A percentile compares a stretch with the other conserved stretches of the same genome.
phyloP scores from a whole-genome alignment of 2,888 invertebrate species.

The Xestobium rufovillosum region DNA sequence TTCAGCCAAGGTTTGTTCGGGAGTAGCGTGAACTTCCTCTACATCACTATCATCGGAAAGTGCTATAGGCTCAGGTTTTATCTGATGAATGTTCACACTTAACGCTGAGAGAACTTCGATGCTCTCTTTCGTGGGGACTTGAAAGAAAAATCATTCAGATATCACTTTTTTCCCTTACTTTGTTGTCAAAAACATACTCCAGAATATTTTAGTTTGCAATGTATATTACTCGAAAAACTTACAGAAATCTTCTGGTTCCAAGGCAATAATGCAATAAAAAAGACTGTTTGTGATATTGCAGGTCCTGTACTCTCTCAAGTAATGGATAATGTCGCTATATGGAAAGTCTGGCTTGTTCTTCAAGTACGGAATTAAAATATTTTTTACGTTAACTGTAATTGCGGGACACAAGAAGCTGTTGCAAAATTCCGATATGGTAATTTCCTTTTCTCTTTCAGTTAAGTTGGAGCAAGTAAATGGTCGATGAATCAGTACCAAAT shows the following conservation, averaged over 20 bases:
- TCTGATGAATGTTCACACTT: conserved; percentile 38
- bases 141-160: conserved; percentile 27
- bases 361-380: conserved; percentile 64
- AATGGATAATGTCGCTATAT: conserved; percentile 42
- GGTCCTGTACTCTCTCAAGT: conserved; percentile 36
- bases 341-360: conserved; percentile 46
- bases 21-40: conserved; percentile 47
- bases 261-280: conserved; percentile 58
- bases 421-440: conserved; percentile 52
- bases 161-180: no score
- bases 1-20: conserved; percentile 35
- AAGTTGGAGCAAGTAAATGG: conserved; percentile 57
- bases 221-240: conserved; percentile 34
- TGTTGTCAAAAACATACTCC: no score
- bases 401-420: conserved; percentile 58
- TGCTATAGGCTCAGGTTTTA: conserved; percentile 38
- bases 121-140: conserved; percentile 46
- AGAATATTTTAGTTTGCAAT: no score
- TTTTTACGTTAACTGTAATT: conserved; percentile 60
- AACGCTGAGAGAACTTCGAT: conserved; percentile 53
- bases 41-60: conserved; percentile 52
- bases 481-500: conserved; percentile 67
- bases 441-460: conserved; percentile 46
- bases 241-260: conserved; percentile 62
- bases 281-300: conserved; percentile 50